Evolutionary conservation across 2,797 vertebrate genomes (phyloP), one percentile per base, ranked within the genome.

Genomic region (Danio albolineatus): DNA sequence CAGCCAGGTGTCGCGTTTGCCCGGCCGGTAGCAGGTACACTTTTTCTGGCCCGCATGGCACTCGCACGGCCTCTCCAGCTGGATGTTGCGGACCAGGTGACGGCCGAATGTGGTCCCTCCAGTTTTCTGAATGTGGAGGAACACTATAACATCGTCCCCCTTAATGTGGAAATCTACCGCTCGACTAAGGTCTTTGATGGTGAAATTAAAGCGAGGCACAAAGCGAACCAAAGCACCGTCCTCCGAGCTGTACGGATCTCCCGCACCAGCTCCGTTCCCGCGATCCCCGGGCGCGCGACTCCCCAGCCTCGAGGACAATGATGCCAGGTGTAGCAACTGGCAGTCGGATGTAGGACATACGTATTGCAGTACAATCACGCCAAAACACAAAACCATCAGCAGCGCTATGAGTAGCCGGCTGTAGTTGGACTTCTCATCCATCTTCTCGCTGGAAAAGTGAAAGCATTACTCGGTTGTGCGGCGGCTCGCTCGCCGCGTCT

Each of bases 81-180:
- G 96, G 65, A 98, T 97, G 84, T 99, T 98, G 82, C 96, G 94
- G 82, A 99, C 97, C 89, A 98, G 91, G 90, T 98, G 97, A 57
- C 97, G 95, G 1, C 97, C 97, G 82, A 98, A 99, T 28, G 97
- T 97, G 81, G 97, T 99, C 77, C 97, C 97, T 0, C 97, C 97
- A 0, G 97, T 99, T 90, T 99, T 99, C 79, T 98, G 97, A 85
- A 98, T 99, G 92, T 98, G 97, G 79, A 98, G 92, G 87, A 99
- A 99, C 10, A 99, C 96, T 19, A 99, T 98, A 14, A 99, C 94
- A 84, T 98, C 97, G 66, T 96, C 95, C 38, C 96, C 97, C 77
- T 96, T 97, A 82, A 98, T 96, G 89, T 98, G 95, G 87, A 99
- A 98, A 88, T 94, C 95, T 16, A 92, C 94, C 12, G 90, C 94